Evolutionary conservation across 2,113 vertebrate genomes (phyloP).

Genomic region (Phodopus roborovskii): DNA sequence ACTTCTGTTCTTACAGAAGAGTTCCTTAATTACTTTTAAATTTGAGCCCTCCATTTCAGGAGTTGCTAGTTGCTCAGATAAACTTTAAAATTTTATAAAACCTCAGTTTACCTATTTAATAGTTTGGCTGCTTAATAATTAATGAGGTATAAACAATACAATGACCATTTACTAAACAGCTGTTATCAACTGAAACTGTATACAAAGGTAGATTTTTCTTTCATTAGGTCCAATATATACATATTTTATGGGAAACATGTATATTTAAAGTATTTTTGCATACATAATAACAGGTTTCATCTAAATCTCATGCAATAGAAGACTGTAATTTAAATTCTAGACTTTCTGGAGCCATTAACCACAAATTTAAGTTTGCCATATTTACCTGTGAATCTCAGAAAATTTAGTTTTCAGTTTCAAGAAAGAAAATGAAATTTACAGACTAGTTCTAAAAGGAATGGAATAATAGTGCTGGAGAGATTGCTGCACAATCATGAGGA

Average conservation of each 20-base stretch:
- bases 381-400: background rate
- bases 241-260: background rate
- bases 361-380: background rate
- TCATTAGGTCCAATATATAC: background rate
- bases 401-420: conserved; percentile 43
- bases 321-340: background rate
- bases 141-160: background rate
- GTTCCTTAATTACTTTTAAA: background rate
- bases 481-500: background rate
- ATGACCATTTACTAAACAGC: background rate
- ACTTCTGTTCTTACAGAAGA: background rate
- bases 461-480: no score
- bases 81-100: background rate
- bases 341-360: background rate
- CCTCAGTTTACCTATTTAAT: background rate
- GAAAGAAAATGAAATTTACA: background rate
- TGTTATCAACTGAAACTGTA: background rate
- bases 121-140: background rate
- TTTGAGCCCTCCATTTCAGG: background rate
- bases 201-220: background rate
- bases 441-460: background rate
- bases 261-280: background rate
- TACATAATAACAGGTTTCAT: background rate
- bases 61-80: background rate
- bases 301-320: background rate